Base-by-base conservation (phyloP, 1,140 invertebrate species). In the Teleogryllus occipitalis region DNA sequence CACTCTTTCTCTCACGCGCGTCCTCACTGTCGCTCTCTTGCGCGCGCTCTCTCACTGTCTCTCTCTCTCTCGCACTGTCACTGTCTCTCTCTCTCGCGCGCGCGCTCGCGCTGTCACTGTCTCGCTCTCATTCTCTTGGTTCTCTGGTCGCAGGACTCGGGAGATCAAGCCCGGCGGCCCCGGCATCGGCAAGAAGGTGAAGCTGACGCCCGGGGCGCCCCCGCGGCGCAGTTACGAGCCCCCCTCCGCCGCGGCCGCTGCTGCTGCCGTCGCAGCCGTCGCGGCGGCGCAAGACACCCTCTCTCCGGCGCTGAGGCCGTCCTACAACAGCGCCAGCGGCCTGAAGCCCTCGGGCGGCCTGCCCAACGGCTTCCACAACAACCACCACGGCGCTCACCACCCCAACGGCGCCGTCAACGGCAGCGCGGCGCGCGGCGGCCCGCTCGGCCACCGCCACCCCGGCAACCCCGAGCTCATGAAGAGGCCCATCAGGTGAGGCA, bases 81-180 rank as follows among this genome's bases (percentile, higher is more conserved):
- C n/a, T n/a, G n/a, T n/a, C n/a, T n/a, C n/a, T n/a, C n/a, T n/a
- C n/a, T n/a, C n/a, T n/a, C n/a, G n/a, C n/a, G n/a, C n/a, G n/a
- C n/a, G n/a, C n/a, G n/a, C n/a, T n/a, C n/a, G n/a, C n/a, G n/a
- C n/a, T n/a, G n/a, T n/a, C n/a, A n/a, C n/a, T n/a, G n/a, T n/a
- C n/a, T n/a, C n/a, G n/a, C n/a, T n/a, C n/a, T n/a, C n/a, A n/a
- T n/a, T n/a, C 27, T 39, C 27, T 39, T 39, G 27, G 27, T 2
- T 2, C 27, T 39, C 1, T 39, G 27, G 27, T 39, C 90, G 47
- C 88, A 96, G 94, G 87, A 95, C 96, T 83, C 92, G 95, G 85
- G 95, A 96, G 84, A 97, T 97, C 83, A 96, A 97, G 88, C 90
- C 93, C 81, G 95, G 95, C 86, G 93, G 94, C 84, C 93, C 93